phyloP scores from a whole-genome alignment of 2,113 vertebrate species.

The Probosciger aterrimus region DNA sequence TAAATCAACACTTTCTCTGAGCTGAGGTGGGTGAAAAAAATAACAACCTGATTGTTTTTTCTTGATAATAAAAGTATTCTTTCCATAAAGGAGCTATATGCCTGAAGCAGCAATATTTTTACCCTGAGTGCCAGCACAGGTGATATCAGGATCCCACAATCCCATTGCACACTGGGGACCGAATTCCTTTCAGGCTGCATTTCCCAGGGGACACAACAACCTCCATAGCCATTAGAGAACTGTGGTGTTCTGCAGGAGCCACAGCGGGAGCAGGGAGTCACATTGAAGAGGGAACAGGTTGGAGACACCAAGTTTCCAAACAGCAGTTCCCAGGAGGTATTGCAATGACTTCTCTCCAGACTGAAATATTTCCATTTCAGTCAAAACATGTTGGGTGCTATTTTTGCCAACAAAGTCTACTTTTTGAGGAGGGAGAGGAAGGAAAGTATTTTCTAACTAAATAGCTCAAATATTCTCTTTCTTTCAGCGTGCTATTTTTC shows the following conservation, averaged over 20 bases:
- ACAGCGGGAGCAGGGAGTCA: rapidly evolving
- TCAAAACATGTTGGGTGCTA: constrained; percentile 7
- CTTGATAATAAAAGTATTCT: neutral
- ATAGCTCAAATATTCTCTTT: neutral
- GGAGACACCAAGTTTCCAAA: neutral
- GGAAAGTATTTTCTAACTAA: constrained; percentile 14
- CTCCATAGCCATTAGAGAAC: rapidly evolving
- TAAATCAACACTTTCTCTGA: neutral
- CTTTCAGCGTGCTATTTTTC: neutral
- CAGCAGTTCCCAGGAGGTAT: neutral
- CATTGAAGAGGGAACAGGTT: neutral
- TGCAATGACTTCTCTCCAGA: neutral
- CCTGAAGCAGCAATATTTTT: neutral
- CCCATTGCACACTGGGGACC: rapidly evolving
- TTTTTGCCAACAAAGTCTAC: constrained; percentile 24
- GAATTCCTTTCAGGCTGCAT: neutral
- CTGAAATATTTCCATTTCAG: constrained; percentile 33
- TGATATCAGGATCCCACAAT: neutral
- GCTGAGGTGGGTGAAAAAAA: neutral
- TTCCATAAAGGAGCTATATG: neutral
- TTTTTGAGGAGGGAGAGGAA: neutral
- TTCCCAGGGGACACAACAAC: neutral
- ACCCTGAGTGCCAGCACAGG: neutral
- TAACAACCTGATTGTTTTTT: neutral
- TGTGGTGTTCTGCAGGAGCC: neutral